A percentile compares a stretch with the other conserved stretches of the same genome.
These are phyloP conservation scores for Nomada goodeniana DNA, from an alignment of 2,888 invertebrate genomes.

Conservation along the genomic window DNA sequence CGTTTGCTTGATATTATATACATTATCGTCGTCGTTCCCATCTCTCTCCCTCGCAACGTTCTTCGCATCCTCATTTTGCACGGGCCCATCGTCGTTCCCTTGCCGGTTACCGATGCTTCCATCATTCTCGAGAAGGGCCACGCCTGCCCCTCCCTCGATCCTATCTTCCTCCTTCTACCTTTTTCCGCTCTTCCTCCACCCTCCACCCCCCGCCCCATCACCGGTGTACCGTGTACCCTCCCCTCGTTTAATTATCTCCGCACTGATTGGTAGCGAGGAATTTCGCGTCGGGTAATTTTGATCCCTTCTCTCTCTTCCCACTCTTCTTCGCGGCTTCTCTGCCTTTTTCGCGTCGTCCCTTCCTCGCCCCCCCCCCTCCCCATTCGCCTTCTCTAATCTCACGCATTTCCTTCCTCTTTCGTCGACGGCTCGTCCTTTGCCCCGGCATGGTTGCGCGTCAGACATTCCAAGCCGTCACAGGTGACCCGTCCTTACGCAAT, in stretches of 20 bases:
- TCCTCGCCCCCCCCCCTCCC: not conserved
- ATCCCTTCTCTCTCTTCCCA: conserved; percentile 74
- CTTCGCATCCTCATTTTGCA: conserved; percentile 60
- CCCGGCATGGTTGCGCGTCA: conserved; percentile 25
- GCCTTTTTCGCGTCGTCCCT: not conserved
- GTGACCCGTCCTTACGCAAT: conserved; percentile 61
- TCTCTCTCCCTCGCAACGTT: conserved; percentile 30
- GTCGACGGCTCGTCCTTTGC: conserved; percentile 12
- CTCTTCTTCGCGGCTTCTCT: not conserved
- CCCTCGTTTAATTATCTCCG: conserved; percentile 83
- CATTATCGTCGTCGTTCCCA: conserved; percentile 60
- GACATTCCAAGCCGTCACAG: conserved; percentile 19
- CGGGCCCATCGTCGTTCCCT: conserved; percentile 71
- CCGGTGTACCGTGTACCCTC: conserved; percentile 73
- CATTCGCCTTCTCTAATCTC: conserved; percentile 33
- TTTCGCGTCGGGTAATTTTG: conserved; percentile 83
- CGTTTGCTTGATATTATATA: conserved; percentile 61
- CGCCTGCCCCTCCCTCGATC: conserved; percentile 82
- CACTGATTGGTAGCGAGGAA: conserved; percentile 83
- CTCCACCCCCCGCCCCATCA: conserved; percentile 1
- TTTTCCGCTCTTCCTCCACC: conserved; percentile 62
- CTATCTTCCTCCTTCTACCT: conserved; percentile 74
- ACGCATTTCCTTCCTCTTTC: conserved; percentile 38
- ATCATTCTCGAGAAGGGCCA: conserved; percentile 81
- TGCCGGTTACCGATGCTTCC: conserved; percentile 78